Base-by-base conservation (phyloP, 1,140 invertebrate genomes). In the Drosophila leontia region DNA sequence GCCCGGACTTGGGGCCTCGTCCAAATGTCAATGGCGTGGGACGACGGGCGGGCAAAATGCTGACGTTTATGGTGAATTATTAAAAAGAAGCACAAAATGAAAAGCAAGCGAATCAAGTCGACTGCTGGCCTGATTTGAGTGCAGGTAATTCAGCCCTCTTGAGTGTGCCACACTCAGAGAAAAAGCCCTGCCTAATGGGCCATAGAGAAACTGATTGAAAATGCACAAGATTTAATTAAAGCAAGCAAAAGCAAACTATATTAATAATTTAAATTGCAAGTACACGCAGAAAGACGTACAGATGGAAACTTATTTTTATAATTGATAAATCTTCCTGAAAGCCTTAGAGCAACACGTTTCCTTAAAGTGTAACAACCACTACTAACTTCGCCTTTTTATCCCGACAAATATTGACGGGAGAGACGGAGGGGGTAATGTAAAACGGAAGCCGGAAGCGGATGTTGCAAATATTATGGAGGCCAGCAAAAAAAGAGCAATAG, bases 51-150 rank as follows among this genome's bases (percentile, higher is more conserved):
- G 65, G 53, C 61, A 79, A 85, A 81, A 64, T 67, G 79, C 90
- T 85, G 82, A 81, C 84, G 64, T 74, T 90, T 84, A 80, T 86
- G 77, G 90, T 91, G 70, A 91, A 91, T 91, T 91, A 91, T 91
- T 91, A 91, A 91, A 90, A 90, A 77, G 82, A 72, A 72, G 53
- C 72, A 72, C 65, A 77, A 86, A 91, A 80, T 91, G 78, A 90
- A 91, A 91, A 47, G 29, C 63, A 37, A 42, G 39, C 44, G 78
- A 91, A 91, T 91, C 71, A 74, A 86, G 78, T 85, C 68, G 56
- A 35, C 50, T 51, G 45, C 23, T 41, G 65, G 78, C 57, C 62
- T 71, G 56, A 63, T 72, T 72, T 84, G 81, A 90, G 78, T 90
- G 81, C 85, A 90, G 85, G 81, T 90, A 90, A 85, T 88, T 81